Evolutionary conservation across 2,888 invertebrate species (phyloP), one percentile per base, ranked within the genome.

Genomic region (Spilarctia lutea): DNA sequence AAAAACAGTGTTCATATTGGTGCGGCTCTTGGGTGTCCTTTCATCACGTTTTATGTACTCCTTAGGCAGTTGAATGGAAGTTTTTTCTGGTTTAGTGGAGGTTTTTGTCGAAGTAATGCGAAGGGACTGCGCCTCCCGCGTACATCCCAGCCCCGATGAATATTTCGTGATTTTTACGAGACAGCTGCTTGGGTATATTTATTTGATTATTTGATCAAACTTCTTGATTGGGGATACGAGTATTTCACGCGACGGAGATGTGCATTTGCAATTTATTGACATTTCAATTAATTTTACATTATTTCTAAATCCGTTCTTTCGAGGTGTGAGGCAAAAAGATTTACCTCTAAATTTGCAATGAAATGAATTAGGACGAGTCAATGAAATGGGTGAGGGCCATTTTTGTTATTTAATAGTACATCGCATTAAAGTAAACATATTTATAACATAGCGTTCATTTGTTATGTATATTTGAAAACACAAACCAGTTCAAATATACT

Each of bases 11-110:
- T 85, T 87, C 86, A 85, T 87, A 87, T 88, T 82, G 83, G 81
- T 82, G 83, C 76, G 84, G 81, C 82, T 83, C 84, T 83, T 81
- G 87, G 88, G 86, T 86, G 87, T 85, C 88, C 86, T 89, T 91
- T 91, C 88, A 88, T 88, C 88, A 86, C 88, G 86, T 88, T 91
- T 90, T 90, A 89, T 89, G 87, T 90, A 88, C 88, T 89, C 83
- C 85, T 89, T 83, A 86, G 88, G 87, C 82, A 86, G 86, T 86
- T 88, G 87, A 90, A 91, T 88, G 83, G 86, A 89, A 89, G 81
- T 90, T 92, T 90, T 91, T 91, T 88, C 86, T 90, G 87, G 87
- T 88, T 88, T 88, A 88, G 84, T 85, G 83, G 78, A 86, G 88
- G 85, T 89, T 89, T 89, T 87, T 88, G 85, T 86, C 81, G 84